A percentile compares a stretch with the other conserved stretches of the same genome.
Evolutionary conservation across 2,888 invertebrate species (phyloP).

Genomic region (Pseudococcus longispinus): DNA sequence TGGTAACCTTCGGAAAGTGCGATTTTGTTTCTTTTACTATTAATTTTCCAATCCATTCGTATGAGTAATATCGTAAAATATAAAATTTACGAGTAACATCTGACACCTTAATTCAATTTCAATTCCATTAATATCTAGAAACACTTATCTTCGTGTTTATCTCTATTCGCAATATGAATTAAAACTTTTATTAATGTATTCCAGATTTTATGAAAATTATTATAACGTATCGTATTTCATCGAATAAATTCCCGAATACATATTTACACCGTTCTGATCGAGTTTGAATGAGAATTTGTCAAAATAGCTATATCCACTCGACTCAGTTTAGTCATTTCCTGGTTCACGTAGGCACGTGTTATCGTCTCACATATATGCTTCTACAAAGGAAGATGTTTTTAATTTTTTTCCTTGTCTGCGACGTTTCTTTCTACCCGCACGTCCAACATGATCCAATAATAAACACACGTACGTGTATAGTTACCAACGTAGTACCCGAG

Average conservation of each 20-base stretch:
- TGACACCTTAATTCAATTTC: not conserved
- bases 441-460: slow-evolving; percentile 3
- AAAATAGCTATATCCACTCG: not conserved
- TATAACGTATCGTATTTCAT: not conserved
- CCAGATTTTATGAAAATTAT: not conserved
- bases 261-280: not conserved
- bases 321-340: not conserved
- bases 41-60: not conserved
- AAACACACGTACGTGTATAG: not conserved
- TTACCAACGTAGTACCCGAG: not conserved
- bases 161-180: not conserved
- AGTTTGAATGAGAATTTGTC: not conserved
- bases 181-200: slow-evolving; percentile 1
- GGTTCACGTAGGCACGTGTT: slow-evolving; percentile 7
- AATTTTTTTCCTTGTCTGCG: slow-evolving; percentile 3
- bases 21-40: not conserved
- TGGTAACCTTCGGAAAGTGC: slow-evolving; percentile 10
- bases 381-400: slow-evolving; percentile 40
- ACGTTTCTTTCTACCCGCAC: not conserved
- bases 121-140: not conserved
- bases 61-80: slow-evolving; percentile 4
- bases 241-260: not conserved
- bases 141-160: not conserved
- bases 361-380: slow-evolving; percentile 3
- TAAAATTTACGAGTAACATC: slow-evolving; percentile 10